Conservation (phyloP, 2,113 vertebrate species). For the Herpailurus yagouaroundi region DNA sequence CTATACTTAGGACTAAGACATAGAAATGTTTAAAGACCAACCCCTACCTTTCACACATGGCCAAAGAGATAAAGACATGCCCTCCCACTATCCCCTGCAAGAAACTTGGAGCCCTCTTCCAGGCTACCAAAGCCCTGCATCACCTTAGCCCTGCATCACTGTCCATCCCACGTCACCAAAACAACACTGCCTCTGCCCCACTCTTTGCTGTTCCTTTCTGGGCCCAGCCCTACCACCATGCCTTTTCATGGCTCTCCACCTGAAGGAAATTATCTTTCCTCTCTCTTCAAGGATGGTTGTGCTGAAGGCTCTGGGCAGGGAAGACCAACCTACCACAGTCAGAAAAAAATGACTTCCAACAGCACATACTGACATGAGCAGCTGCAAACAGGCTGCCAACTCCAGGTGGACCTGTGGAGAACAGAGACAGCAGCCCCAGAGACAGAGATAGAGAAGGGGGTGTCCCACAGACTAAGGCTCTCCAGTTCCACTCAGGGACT, state of each 20-base stretch:
- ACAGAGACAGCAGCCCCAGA: accelerated
- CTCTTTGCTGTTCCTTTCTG: not conserved
- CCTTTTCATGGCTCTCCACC: not conserved
- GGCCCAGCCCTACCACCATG: not conserved
- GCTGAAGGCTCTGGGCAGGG: not conserved
- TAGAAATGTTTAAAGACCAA: not conserved
- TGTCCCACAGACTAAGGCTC: not conserved
- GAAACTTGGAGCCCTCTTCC: not conserved
- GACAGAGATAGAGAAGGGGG: not conserved
- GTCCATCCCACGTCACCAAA: too few species aligned
- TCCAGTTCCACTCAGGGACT: not conserved
- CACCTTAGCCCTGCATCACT: not conserved
- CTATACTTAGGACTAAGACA: not conserved
- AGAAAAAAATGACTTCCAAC: not conserved
- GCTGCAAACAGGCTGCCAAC: not conserved
- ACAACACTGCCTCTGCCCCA: too few species aligned
- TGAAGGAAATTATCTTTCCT: not conserved
- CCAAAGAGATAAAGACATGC: not conserved
- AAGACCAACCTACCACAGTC: not conserved
- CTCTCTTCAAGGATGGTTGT: not conserved
- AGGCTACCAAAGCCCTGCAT: not conserved
- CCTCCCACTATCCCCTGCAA: accelerated
- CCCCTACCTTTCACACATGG: not conserved
- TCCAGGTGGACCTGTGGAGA: not conserved
- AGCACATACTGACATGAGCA: not conserved